A percentile compares a stretch with the other conserved stretches of the same genome.
phyloP scores from a whole-genome alignment of 2,797 vertebrate genomes.

The Emys orbicularis region DNA sequence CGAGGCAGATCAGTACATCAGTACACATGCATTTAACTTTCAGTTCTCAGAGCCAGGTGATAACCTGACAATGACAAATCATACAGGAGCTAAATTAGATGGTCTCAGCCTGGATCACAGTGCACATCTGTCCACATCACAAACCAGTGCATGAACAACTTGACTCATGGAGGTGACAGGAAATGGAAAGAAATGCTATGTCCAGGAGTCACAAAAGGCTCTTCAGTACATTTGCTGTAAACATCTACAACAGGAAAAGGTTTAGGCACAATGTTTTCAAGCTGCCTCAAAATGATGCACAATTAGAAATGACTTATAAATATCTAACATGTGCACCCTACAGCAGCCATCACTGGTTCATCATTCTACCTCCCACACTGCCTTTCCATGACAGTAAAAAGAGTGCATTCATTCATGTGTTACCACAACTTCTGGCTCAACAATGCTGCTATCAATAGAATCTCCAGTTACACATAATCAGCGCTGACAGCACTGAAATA shows the following conservation, averaged over 20 bases:
- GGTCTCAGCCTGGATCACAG: background rate
- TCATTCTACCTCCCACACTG: background rate
- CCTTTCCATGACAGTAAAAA: background rate
- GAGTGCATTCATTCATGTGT: background rate
- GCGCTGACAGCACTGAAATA: background rate
- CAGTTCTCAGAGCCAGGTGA: background rate
- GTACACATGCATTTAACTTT: background rate
- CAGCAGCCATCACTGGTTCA: accelerated
- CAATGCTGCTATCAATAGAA: background rate
- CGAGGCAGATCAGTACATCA: background rate
- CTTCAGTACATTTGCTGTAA: background rate
- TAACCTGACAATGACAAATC: background rate
- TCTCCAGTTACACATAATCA: background rate
- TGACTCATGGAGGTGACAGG: accelerated
- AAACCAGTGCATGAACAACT: background rate
- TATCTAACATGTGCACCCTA: accelerated
- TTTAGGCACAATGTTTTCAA: accelerated
- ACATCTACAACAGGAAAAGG: background rate
- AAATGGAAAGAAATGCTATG: background rate
- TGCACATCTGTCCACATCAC: background rate
- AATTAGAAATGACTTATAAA: background rate
- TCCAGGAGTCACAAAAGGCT: accelerated
- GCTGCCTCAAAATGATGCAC: accelerated
- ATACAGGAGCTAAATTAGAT: background rate
- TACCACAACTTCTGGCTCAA: background rate